Conservation (phyloP, 2,888 invertebrate genomes). For the Drosophila barbarae region DNA sequence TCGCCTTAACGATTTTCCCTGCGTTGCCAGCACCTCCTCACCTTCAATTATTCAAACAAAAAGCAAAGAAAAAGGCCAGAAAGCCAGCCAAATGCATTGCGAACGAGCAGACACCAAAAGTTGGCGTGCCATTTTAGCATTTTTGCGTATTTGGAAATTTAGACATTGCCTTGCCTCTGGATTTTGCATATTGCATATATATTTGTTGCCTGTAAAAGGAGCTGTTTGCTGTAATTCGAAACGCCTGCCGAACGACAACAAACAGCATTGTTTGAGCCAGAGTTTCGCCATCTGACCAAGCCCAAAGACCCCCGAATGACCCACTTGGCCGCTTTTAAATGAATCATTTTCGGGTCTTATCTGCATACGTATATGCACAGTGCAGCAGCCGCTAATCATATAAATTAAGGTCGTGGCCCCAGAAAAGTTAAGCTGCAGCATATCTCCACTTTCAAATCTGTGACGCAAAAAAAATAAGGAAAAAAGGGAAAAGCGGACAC, state of each 20-base stretch:
- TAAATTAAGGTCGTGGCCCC: conserved; percentile 64
- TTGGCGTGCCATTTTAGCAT: conserved; percentile 50
- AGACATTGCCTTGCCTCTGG: conserved; percentile 43
- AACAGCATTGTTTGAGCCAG: conserved; percentile 56
- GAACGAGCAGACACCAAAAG: conserved; percentile 21
- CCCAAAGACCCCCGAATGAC: conserved; percentile 48
- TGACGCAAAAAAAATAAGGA: conserved; percentile 34
- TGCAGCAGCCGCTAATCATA: conserved; percentile 61
- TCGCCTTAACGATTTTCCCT: conserved; percentile 21
- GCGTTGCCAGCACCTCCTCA: conserved; percentile 36
- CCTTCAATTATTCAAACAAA: conserved; percentile 43
- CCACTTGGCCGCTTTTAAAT: conserved; percentile 52
- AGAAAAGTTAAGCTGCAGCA: conserved; percentile 30
- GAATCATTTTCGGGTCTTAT: conserved; percentile 51
- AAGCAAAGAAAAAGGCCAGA: conserved; percentile 8
- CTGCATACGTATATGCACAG: conserved; percentile 39
- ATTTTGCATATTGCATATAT: conserved; percentile 13
- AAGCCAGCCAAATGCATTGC: conserved; percentile 19
- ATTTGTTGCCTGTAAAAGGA: conserved; percentile 54
- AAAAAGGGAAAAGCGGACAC: conserved; percentile 56
- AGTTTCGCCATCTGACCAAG: conserved; percentile 29
- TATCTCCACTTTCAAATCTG: conserved; percentile 68
- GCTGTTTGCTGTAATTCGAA: conserved; percentile 52
- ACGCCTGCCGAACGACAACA: conserved; percentile 55
- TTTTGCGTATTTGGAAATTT: conserved; percentile 65